Conservation (phyloP, 2,888 invertebrate genomes). For the Drosophila dives region DNA sequence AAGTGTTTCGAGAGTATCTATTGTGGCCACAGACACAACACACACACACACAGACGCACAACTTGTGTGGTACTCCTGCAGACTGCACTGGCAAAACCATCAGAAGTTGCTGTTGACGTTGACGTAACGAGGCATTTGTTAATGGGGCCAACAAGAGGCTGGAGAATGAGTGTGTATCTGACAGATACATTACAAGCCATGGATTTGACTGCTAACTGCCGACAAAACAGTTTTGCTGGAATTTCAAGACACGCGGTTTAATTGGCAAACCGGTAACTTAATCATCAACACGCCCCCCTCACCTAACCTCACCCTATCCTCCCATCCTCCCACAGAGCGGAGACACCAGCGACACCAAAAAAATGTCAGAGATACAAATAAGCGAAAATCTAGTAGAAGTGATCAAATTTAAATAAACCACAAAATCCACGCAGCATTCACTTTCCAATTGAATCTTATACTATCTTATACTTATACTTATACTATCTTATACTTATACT, state of each 20-base stretch:
- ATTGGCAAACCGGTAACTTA: slow-evolving; percentile 67
- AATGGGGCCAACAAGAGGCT: slow-evolving; percentile 13
- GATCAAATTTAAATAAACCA: slow-evolving; percentile 15
- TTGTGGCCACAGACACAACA: not conserved
- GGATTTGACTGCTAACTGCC: slow-evolving; percentile 20
- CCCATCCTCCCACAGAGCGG: slow-evolving; percentile 1
- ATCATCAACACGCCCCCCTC: slow-evolving; percentile 22
- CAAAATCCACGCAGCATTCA: slow-evolving; percentile 9
- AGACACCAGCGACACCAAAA: not conserved
- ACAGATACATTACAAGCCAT: slow-evolving; percentile 59
- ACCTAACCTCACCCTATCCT: too few species aligned
- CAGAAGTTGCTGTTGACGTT: slow-evolving; percentile 12
- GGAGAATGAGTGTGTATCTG: slow-evolving; percentile 41
- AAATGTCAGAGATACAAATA: slow-evolving; percentile 17
- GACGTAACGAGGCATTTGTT: slow-evolving; percentile 22
- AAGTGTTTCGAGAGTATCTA: not conserved
- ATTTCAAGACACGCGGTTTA: slow-evolving; percentile 57
- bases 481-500: not conserved
- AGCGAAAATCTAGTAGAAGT: slow-evolving; percentile 14
- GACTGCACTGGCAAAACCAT: not conserved
- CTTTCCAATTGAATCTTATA: not conserved
- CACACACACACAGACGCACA: not conserved
- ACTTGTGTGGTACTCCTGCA: not conserved
- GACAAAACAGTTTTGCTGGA: slow-evolving; percentile 36
- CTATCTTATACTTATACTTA: too few species aligned